Conservation (phyloP, 35 echinoderm and acorn worm genomes). For the Anneissia japonica region DNA sequence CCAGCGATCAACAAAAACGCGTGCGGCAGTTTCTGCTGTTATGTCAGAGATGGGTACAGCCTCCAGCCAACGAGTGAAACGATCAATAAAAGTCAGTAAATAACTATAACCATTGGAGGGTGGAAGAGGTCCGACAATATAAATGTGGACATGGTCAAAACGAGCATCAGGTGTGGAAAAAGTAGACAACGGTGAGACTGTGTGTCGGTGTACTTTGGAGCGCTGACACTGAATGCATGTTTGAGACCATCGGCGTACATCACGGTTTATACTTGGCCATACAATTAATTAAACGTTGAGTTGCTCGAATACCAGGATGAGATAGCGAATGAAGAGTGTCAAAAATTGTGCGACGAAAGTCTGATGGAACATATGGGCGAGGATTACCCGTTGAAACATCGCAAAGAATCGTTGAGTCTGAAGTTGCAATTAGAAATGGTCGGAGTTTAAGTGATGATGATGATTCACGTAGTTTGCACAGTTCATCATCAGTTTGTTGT, state of each 20-base stretch:
- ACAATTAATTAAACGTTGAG: neutral
- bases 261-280: neutral
- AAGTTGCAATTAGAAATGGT: too few species aligned
- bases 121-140: conserved; percentile 29
- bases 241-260: neutral
- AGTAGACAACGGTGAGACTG: neutral
- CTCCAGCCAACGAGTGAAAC: conserved; percentile 31
- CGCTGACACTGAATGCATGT: conserved; percentile 16
- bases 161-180: conserved; percentile 5
- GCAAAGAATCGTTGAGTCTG: neutral
- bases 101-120: conserved; percentile 5
- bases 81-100: conserved; percentile 10
- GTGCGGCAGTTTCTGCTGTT: conserved; percentile 25
- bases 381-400: conserved; percentile 3
- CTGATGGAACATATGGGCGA: conserved; percentile 1
- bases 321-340: conserved; percentile 12
- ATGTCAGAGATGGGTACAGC: conserved; percentile 24
- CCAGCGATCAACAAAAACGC: conserved; percentile 21
- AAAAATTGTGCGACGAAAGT: conserved; percentile 5
- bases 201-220: conserved; percentile 33
- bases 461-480: too few species aligned
- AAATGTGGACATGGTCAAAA: conserved; percentile 21
- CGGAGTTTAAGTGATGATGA: too few species aligned
- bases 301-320: conserved; percentile 1
- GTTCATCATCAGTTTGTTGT: too few species aligned